Base-by-base conservation (phyloP, 2,113 vertebrate species). In the Raja brachyura region DNA sequence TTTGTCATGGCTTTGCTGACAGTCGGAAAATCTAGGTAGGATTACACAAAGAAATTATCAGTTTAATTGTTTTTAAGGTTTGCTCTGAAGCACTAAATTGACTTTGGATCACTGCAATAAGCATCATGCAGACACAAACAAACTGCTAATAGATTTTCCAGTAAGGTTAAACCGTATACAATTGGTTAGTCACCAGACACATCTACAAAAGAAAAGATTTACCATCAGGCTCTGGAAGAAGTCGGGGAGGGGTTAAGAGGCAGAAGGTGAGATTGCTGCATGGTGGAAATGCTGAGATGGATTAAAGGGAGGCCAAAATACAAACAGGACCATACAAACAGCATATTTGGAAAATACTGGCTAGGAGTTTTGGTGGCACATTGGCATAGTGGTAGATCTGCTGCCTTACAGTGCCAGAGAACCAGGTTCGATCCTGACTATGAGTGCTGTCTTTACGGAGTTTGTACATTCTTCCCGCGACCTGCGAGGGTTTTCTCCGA, bases 1-100 rank as follows among this genome's bases (percentile, higher is more conserved):
- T 92, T 22, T 39, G 66, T 92, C 68, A 92, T 48, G 88, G 63
- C 73, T 73, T 92, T 92, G 90, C 90, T 92, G 68, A 73, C 66
- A 54, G 8, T 1, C 20, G 39, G 33, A 73, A 92, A 92, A 92
- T 70, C 8, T 33, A 92, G 88, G 25, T 33, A 48, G 88, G 39
- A 70, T 11, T 70, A 31, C 88, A 48, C 5, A 9, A n/a, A 20
- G 9, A 11, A 68, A 92, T 92, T 31, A 74, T 48, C 90, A 92
- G 48, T 73, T 92, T 92, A 70, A 85, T 48, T n/a, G 56, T 61
- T 31, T 61, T 92, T 92, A 22, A 92, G 66, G 73, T 92, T 73
- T 74, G 70, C 3, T 74, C 70, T 10, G 25, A 33, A 54, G 90
- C 68, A 39, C 33, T 73, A 73, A 73, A 92, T 92, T 73, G 54